Percentiles rank a stretch among this genome's conserved stretches.
Conservation (phyloP, 2,113 vertebrate genomes). For the Microcebus ravelobensis region DNA sequence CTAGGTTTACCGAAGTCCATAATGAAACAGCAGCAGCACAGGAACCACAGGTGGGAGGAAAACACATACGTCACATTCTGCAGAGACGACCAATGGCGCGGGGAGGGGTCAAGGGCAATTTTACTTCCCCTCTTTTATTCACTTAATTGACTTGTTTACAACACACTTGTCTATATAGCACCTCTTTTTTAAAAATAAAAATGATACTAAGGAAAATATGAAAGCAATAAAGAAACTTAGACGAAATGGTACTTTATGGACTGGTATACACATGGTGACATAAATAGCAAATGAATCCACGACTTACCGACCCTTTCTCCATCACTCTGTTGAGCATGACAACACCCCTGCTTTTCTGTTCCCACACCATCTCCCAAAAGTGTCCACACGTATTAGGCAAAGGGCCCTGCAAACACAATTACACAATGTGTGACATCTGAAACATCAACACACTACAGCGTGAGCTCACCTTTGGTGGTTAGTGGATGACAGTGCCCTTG, state of each 20-base stretch:
- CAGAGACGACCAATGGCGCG: fast-evolving
- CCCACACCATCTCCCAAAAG: constrained; percentile 99
- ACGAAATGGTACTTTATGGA: not conserved
- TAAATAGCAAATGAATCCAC: fast-evolving
- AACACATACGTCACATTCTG: fast-evolving
- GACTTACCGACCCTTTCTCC: constrained; percentile 98
- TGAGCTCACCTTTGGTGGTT: fast-evolving
- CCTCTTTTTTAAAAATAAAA: not conserved
- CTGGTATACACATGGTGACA: fast-evolving
- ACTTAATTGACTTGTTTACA: not conserved
- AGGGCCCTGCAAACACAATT: constrained; percentile 91
- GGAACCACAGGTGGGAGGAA: fast-evolving
- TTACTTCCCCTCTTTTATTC: not conserved
- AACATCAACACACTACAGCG: fast-evolving
- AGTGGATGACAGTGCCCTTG: fast-evolving
- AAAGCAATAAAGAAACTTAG: not conserved
- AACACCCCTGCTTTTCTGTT: constrained; percentile 95
- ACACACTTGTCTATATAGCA: not conserved
- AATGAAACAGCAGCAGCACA: fast-evolving
- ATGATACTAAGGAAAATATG: not conserved
- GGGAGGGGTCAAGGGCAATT: not conserved
- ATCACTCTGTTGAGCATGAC: constrained; percentile 99
- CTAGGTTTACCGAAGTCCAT: fast-evolving
- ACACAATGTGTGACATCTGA: not conserved
- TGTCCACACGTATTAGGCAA: constrained; percentile 97